Base-by-base conservation (phyloP, 2,888 invertebrate species). In the Cataglyphis cursor region DNA sequence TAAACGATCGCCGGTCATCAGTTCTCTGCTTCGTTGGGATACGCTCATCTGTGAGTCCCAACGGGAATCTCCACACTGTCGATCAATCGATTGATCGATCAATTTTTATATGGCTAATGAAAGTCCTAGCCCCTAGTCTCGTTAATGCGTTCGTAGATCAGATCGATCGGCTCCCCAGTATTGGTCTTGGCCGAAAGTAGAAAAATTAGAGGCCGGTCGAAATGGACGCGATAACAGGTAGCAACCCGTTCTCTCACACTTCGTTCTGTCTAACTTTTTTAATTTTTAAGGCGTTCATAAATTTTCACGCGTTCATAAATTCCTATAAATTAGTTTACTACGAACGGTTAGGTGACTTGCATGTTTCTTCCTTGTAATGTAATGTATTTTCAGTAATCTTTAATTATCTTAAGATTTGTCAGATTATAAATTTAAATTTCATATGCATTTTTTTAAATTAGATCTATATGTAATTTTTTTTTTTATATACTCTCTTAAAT, bases 1-100 rank as follows among this genome's bases (percentile, higher is more conserved):
- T 90, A 91, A 93, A 92, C 91, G 91, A 89, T 90, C 86, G 82
- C 84, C 88, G 87, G 81, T 83, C 88, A 86, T 73, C 82, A 81
- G 73, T 38, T n/a, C 51, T 82, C 44, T 62, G 44, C 68, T 65
- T 73, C 24, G 64, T 64, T 65, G 80, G 44, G 75, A 48, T 44
- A 66, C 28, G 70, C 70, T 87, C 84, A 84, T n/a, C 51, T 51
- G 5, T 84, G 84, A 81, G 68, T 80, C 70, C 28, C 62, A 51
- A 54, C 38, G 59, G 62, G 66, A 59, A 75, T 80, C 65, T 21
- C 28, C 54, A 54, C 21, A n/a, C 44, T 41, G 70, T 44, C 82
- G 76, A 82, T 82, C 72, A 1, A n/a, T 51, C 48, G 48, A 18
- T 48, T n/a, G 78, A 87, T 87, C 82, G 87, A 87, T 87, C 86